phyloP scores from a whole-genome alignment of 2,888 invertebrate species.

The Entomobrya proxima region DNA sequence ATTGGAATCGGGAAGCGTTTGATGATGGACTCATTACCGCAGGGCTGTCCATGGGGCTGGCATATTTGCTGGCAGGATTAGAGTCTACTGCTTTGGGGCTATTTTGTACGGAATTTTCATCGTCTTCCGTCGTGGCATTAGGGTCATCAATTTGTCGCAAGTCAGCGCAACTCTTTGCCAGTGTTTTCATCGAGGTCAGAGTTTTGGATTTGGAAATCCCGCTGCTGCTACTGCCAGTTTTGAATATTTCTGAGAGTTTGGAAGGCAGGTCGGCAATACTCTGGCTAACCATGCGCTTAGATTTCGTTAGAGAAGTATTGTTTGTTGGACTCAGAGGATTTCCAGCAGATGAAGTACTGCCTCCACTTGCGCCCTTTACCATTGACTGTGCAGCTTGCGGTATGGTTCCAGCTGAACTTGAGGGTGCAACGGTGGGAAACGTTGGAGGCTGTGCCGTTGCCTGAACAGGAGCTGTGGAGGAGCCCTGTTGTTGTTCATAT shows the following conservation, averaged over 20 bases:
- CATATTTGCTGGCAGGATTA: not conserved
- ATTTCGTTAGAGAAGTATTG: not conserved
- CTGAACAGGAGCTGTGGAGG: conserved; percentile 45
- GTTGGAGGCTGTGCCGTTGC: not conserved
- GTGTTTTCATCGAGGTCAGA: conserved; percentile 67
- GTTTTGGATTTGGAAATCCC: conserved; percentile 19
- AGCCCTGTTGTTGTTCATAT: conserved; percentile 25
- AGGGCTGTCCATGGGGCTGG: conserved; percentile 46
- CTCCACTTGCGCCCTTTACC: not conserved
- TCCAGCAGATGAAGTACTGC: conserved; percentile 1
- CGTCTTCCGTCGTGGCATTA: conserved; percentile 29
- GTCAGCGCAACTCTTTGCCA: conserved; percentile 73
- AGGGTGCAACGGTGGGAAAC: conserved; percentile 17
- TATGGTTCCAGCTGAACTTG: conserved; percentile 17
- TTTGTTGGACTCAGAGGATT: not conserved
- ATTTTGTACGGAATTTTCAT: not conserved
- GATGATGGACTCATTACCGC: not conserved
- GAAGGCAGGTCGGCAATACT: conserved; percentile 73
- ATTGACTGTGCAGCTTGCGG: not conserved
- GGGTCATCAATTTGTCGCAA: conserved; percentile 63
- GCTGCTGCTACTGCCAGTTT: conserved; percentile 7
- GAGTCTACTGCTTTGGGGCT: not conserved
- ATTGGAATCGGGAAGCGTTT: conserved; percentile 37
- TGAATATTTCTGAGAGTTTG: conserved; percentile 73
- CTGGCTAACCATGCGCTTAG: conserved; percentile 53